Conservation (phyloP, 2,113 vertebrate species). For the Fukomys damarensis region DNA sequence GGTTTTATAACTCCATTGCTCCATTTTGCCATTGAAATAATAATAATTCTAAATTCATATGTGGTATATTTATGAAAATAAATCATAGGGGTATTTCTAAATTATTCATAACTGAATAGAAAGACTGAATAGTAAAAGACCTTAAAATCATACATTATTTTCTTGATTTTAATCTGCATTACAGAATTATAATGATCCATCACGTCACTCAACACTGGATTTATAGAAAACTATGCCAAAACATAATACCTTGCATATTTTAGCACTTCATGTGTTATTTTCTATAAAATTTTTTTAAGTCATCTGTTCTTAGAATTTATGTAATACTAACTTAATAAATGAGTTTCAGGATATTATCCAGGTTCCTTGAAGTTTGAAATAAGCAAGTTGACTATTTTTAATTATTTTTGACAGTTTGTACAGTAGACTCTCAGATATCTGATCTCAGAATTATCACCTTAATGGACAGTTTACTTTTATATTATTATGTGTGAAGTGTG, state of each 20-base stretch:
- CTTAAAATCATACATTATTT: slow-evolving; percentile 33
- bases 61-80: slow-evolving; percentile 27
- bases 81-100: neutral
- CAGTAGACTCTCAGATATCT: slow-evolving; percentile 58
- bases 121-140: slow-evolving; percentile 49
- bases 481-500: neutral
- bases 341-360: slow-evolving; percentile 60
- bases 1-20: neutral
- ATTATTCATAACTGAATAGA: slow-evolving; percentile 58
- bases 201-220: slow-evolving; percentile 35
- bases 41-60: slow-evolving; percentile 55
- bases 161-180: slow-evolving; percentile 50
- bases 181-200: slow-evolving; percentile 45
- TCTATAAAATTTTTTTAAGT: slow-evolving; percentile 42
- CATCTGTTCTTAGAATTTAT: slow-evolving; percentile 68
- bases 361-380: slow-evolving; percentile 60
- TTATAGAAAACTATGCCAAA: slow-evolving; percentile 64
- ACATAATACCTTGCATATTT: slow-evolving; percentile 57
- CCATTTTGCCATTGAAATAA: neutral
- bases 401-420: slow-evolving; percentile 49
- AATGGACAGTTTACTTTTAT: slow-evolving; percentile 29
- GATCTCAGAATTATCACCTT: slow-evolving; percentile 66
- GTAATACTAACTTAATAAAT: slow-evolving; percentile 66
- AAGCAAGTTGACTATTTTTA: slow-evolving; percentile 60
- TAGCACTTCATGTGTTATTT: slow-evolving; percentile 62